Conservation (phyloP, 2,797 vertebrate species). For the Pristis pectinata region DNA sequence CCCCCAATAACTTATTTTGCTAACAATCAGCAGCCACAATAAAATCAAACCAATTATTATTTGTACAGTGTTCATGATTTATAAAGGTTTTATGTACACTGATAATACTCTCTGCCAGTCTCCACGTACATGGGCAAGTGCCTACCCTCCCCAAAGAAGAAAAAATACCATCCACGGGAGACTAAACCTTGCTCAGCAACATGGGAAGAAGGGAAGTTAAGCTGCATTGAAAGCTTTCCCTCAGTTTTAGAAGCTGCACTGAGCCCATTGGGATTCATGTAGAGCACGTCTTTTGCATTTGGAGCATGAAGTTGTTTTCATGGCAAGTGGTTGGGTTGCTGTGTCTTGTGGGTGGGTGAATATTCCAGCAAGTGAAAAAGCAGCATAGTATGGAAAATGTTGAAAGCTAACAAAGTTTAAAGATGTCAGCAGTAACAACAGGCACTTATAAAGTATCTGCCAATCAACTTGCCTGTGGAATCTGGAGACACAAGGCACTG, state of each 20-base stretch:
- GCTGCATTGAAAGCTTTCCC: background rate
- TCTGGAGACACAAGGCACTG: too few relatives aligned
- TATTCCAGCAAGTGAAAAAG: background rate
- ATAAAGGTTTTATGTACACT: too few relatives aligned
- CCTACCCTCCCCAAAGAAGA: too few relatives aligned
- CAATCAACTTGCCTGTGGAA: too few relatives aligned
- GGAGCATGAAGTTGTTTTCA: background rate
- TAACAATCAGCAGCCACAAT: too few relatives aligned
- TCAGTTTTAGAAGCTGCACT: background rate
- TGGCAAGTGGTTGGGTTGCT: too few relatives aligned
- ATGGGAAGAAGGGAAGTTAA: background rate
- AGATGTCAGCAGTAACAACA: too few relatives aligned
- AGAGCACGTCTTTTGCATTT: background rate
- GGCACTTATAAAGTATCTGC: too few relatives aligned
- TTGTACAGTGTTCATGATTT: background rate
- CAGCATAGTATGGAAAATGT: background rate
- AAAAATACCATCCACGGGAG: too few relatives aligned
- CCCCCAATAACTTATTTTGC: background rate
- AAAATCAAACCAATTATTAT: background rate
- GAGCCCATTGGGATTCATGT: background rate
- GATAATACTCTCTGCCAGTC: too few relatives aligned
- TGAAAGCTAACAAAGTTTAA: too few relatives aligned
- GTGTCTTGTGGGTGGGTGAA: background rate
- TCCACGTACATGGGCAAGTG: too few relatives aligned
- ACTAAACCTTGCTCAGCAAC: background rate